phyloP scores from a whole-genome alignment of 2,888 invertebrate genomes.

The Dasysyrphus albostriatus region DNA sequence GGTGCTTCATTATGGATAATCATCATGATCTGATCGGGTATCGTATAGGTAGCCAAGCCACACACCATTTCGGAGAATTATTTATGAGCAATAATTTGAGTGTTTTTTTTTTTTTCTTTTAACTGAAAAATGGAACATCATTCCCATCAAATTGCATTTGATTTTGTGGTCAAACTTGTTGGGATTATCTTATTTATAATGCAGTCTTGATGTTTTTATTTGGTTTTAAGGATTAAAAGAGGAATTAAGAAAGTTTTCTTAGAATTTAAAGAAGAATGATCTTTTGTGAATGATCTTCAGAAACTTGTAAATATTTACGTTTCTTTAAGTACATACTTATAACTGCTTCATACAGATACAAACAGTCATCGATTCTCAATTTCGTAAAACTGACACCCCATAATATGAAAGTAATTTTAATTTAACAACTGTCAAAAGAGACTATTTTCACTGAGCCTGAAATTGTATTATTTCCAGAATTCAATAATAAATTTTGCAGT shows the following conservation, averaged over 20 bases:
- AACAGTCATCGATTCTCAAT: too few relatives aligned
- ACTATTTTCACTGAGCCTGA: too few relatives aligned
- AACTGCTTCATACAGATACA: too few relatives aligned
- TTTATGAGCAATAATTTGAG: slow-evolving; percentile 45
- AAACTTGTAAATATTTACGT: not conserved
- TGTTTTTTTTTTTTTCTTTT: not conserved
- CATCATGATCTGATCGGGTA: slow-evolving; percentile 30
- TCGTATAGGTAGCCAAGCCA: slow-evolving; percentile 16
- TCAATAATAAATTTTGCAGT: too few relatives aligned
- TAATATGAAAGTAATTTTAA: too few relatives aligned
- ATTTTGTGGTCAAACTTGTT: slow-evolving; percentile 23
- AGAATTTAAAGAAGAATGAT: not conserved
- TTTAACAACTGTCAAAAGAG: too few relatives aligned
- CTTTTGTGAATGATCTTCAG: not conserved
- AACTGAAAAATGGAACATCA: slow-evolving; percentile 1
- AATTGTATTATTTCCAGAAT: too few relatives aligned
- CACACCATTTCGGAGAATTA: slow-evolving; percentile 57
- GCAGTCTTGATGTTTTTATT: not conserved
- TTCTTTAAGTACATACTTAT: not conserved
- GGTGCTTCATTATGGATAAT: slow-evolving; percentile 54
- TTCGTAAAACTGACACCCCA: too few relatives aligned
- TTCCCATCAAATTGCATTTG: slow-evolving; percentile 12
- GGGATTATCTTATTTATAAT: not conserved
- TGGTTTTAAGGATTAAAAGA: not conserved
- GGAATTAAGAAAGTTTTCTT: not conserved